A percentile compares a stretch with the other conserved stretches of the same genome.
Evolutionary conservation across 2,113 vertebrate genomes (phyloP).

Genomic region (Pleuronectes platessa): DNA sequence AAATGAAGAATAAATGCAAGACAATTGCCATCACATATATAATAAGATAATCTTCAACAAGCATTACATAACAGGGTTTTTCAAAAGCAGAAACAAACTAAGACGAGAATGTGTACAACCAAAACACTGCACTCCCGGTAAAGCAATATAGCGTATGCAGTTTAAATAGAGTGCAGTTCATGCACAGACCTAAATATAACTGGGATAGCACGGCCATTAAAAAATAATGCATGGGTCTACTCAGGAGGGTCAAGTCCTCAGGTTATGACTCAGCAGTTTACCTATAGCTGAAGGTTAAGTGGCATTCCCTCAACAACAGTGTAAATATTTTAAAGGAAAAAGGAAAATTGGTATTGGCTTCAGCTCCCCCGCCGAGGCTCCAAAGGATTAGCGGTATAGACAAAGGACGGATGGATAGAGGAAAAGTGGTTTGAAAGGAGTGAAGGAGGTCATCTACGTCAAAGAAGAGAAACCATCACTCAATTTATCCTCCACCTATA

Average conservation of each 20-base stretch:
- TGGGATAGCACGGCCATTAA: background rate
- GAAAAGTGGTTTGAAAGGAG: too few species aligned
- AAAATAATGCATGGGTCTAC: background rate
- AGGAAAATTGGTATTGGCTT: too few species aligned
- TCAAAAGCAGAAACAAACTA: background rate
- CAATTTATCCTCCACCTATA: background rate
- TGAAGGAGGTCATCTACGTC: background rate
- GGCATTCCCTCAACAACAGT: too few species aligned
- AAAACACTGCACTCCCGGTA: background rate
- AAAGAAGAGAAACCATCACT: background rate
- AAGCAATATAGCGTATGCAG: background rate
- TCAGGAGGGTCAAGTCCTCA: background rate
- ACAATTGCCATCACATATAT: background rate
- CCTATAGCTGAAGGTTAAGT: too few species aligned
- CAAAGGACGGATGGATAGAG: too few species aligned
- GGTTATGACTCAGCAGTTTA: background rate
- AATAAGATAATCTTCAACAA: background rate
- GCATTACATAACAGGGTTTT: background rate
- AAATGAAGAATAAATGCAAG: background rate
- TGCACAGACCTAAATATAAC: background rate
- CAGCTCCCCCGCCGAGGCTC: too few species aligned
- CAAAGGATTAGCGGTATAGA: too few species aligned
- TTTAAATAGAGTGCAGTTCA: background rate
- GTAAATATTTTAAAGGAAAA: too few species aligned
- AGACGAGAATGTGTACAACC: background rate